Base-by-base conservation (phyloP, 2,797 vertebrate species). In the Leuciscus waleckii region DNA sequence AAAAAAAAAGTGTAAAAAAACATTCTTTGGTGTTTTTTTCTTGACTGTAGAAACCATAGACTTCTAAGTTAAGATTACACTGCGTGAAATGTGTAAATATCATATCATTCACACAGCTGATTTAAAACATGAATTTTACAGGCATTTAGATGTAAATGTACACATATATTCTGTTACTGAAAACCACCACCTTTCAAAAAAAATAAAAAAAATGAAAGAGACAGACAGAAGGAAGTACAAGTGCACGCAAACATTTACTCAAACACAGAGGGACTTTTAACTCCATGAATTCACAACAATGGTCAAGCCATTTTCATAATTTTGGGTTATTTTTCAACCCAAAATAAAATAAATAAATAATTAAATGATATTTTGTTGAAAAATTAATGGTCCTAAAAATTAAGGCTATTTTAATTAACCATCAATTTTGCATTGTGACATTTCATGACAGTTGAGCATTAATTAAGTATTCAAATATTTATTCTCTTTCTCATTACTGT, bases 401-500 rank as follows among this genome's bases (percentile, higher is more conserved):
- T 0, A 29, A 41, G 6, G 5, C 21, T 7, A 39, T 81, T 69
- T 70, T 81, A 77, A n/a, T 37, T 23, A n/a, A 9, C 21, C 29
- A 80, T 46, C 68, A n/a, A 51, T 51, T 80, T 67, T 17, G 41
- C 7, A 68, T 79, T 65, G 16, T 76, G 21, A 39, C 32, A 37
- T 77, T 77, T 77, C 13, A 49, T 70, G 23, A 39, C 16, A 70
- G 51, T 19, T 81, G 17, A 70, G 10, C n/a, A 70, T 41, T 71
- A 58, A 71, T 71, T 43, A 71, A 61, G 3, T n/a, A 14, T 11
- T 2, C 23, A 13, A 61, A 26, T 77, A 17, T 26, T 6, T 23
- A 41, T 2, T 13, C 2, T 32, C 26, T 23, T 76, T 56, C 21
- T 77, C 23, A 41, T 58, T 58, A 56, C 32, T 56, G 49, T 76